Percentiles rank a stretch among this genome's conserved stretches.
phyloP scores from a whole-genome alignment of 2,888 invertebrate species.

The Latrodectus elegans region DNA sequence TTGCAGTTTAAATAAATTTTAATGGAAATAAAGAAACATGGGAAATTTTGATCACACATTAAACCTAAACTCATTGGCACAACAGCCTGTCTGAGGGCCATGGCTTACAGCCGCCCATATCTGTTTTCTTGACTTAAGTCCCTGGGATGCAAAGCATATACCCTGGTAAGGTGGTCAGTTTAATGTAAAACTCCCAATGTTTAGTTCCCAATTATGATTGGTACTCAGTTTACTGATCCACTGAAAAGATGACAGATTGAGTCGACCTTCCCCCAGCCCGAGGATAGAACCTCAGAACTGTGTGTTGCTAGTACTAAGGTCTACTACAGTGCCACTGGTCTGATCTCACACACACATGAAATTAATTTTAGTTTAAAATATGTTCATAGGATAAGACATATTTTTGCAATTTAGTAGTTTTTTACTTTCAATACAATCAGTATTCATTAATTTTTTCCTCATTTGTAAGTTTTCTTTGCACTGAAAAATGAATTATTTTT shows the following conservation, averaged over 20 bases:
- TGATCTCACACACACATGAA: no score
- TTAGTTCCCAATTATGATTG: neutral
- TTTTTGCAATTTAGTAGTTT: no score
- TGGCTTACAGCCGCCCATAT: neutral
- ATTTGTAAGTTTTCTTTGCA: no score
- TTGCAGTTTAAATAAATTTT: no score
- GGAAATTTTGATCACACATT: neutral
- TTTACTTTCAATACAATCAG: no score
- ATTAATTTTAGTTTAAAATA: no score
- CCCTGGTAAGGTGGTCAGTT: slow-evolving; percentile 1
- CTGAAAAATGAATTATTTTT: no score
- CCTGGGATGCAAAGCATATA: neutral
- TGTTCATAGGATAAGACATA: no score
- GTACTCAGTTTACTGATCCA: neutral
- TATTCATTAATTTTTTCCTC: no score
- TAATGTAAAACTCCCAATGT: neutral
- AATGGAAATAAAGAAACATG: no score
- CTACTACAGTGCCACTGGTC: neutral
- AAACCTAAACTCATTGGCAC: neutral
- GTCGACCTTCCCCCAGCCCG: neutral
- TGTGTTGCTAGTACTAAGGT: neutral
- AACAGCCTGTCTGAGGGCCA: neutral
- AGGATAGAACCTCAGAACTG: neutral
- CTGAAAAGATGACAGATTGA: neutral
- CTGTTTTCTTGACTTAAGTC: neutral